Base-by-base conservation (phyloP, 2,113 vertebrate genomes). In the Thalassoma bifasciatum region DNA sequence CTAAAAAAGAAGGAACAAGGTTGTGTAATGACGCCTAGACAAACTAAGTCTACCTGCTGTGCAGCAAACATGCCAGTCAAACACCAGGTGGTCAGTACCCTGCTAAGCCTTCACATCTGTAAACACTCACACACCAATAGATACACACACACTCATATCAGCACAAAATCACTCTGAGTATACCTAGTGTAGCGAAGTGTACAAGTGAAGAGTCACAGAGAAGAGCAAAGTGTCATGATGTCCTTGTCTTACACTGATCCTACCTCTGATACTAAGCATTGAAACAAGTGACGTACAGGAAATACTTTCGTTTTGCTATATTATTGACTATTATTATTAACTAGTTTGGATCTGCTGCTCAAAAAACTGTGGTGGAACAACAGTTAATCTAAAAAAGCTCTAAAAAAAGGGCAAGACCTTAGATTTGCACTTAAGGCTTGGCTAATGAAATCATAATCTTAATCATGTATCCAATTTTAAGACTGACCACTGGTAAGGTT, bases 41-140 rank as follows among this genome's bases (percentile, higher is more conserved):
- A 13, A 68, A 76, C 42, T 70, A 59, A 3, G 6, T 24, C 49
- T 76, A 66, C 84, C 78, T 76, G 73, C 75, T 76, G 91, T 2
- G 73, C 60, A 5, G 49, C 38, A 78, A 87, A 88, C 76, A 81
- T 85, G 84, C 72, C 84, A 82, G 61, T 88, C 86, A 90, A 85
- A 50, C 89, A 44, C 66, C 83, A 73, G 88, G 87, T 70, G 88
- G 88, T 85, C 80, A 70, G 81, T 40, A 63, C 42, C 81, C 81
- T 63, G 68, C 82, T 65, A 66, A 65, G 87, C 74, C 54, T 47
- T 79, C 76, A 66, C 77, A 79, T 84, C 42, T 73, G 66, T 77
- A 86, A 71, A 59, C 50, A 70, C n/a, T 72, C 30, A 76, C 2
- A 70, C 10, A 49, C 58, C n/a, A n/a, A n/a, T n/a, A n/a, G n/a